Percentiles rank a stretch among this genome's conserved stretches.
phyloP scores from a whole-genome alignment of 2,797 vertebrate species.

The Lutjanus campechanus region DNA sequence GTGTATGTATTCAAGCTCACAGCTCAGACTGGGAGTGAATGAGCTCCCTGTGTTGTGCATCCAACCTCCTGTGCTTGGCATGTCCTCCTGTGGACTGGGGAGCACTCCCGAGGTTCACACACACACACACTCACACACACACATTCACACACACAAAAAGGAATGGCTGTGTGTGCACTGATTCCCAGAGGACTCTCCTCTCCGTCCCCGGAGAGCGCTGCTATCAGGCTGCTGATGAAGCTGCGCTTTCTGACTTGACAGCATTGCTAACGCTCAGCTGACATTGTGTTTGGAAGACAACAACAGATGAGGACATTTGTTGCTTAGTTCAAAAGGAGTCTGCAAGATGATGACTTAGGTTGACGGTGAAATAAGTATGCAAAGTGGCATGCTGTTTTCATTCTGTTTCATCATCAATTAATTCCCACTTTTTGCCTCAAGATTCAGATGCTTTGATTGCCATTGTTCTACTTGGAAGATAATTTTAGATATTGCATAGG shows the following conservation, averaged over 20 bases:
- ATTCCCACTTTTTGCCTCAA: neutral
- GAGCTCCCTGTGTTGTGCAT: slow-evolving; percentile 73
- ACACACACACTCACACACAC: slow-evolving; percentile 15
- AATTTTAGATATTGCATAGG: neutral
- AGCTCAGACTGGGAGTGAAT: slow-evolving; percentile 68
- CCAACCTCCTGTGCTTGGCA: slow-evolving; percentile 64
- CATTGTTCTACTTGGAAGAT: neutral
- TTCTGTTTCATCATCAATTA: slow-evolving; percentile 14
- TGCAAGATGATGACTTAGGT: neutral
- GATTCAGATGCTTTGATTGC: neutral
- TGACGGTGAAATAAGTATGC: slow-evolving; percentile 4
- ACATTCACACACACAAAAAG: slow-evolving; percentile 24
- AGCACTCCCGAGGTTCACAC: slow-evolving; percentile 20
- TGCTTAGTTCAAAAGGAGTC: slow-evolving; percentile 25
- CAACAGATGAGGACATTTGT: slow-evolving; percentile 43
- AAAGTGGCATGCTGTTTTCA: slow-evolving; percentile 6
- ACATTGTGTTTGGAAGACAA: slow-evolving; percentile 39
- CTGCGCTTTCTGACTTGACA: slow-evolving; percentile 42
- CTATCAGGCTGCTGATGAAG: slow-evolving; percentile 66
- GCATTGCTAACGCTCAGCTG: slow-evolving; percentile 55
- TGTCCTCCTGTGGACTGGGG: slow-evolving; percentile 61
- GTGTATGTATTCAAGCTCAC: slow-evolving; percentile 54
- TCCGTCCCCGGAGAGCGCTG: slow-evolving; percentile 53
- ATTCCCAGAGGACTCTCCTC: slow-evolving; percentile 62
- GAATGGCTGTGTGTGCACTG: slow-evolving; percentile 41